Evolutionary conservation across 1,140 invertebrate genomes (phyloP), one percentile per base, ranked within the genome.

Genomic region (Nomia melanderi): DNA sequence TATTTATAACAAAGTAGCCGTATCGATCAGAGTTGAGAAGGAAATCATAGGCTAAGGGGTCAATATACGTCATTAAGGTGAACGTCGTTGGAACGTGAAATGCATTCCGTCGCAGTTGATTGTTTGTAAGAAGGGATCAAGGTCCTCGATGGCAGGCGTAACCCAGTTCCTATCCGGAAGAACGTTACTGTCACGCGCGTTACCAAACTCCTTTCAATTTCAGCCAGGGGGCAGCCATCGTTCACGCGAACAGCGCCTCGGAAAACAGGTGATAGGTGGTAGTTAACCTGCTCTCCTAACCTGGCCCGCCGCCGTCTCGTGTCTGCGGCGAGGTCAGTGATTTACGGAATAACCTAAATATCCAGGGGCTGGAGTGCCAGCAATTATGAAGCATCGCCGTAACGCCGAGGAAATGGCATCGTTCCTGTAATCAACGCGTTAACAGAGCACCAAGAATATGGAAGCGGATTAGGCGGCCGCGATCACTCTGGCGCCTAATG

Each of bases 281-380:
- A 69, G 64, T 76, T 76, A 76, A 76, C 64, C 64, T 33, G 65
- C 54, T 76, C 69, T 23, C 41, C 54, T 76, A 50, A 69, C 73
- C 65, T 69, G 44, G 59, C 69, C 67, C 39, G 25, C 36, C 36
- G 17, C 25, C 63, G 57, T 53, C 36, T 67, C 33, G 41, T 44
- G 39, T 36, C 23, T 12, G 39, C 27, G 54, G 65, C 29, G 17
- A 33, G 65, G 33, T 50, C 65, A 25, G 41, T 69, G 65, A 76
- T 76, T 76, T 67, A 69, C 64, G 65, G 65, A 59, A 69, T 69
- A 76, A 76, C 73, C 73, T 33, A 36, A 76, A 76, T 76, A 60
- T 66, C 65, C 65, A 27, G 14, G 4, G 14, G 20, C 39, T 2
- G 14, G 56, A 29, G 44, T 47, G 33, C 54, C 12, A 39, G 36